A percentile compares a stretch with the other conserved stretches of the same genome.
phyloP scores from a whole-genome alignment of 35 echinoderm and acorn worm genomes.

The Anneissia japonica region DNA sequence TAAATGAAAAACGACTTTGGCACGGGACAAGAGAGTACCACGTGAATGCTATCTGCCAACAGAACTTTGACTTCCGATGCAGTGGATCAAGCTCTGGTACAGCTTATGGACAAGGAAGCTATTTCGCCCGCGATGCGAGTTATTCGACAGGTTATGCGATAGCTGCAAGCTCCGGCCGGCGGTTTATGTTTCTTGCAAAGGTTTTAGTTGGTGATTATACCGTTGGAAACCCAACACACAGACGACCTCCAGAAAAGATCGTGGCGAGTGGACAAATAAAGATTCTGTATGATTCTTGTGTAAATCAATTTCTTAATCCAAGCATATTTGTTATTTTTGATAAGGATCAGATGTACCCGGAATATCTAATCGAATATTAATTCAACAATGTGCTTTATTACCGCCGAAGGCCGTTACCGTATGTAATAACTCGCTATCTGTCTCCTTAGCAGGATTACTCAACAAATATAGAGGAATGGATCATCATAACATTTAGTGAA shows the following conservation, averaged over 20 bases:
- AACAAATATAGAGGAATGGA: too few relatives aligned
- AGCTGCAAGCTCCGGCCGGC: not conserved
- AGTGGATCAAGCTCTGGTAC: constrained; percentile 40
- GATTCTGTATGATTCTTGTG: constrained; percentile 49
- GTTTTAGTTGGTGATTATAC: constrained; percentile 25
- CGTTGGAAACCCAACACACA: not conserved
- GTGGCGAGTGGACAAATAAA: not conserved
- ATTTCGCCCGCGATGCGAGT: constrained; percentile 31
- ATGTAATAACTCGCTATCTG: too few relatives aligned
- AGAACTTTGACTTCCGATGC: constrained; percentile 53
- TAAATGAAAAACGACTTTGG: constrained; percentile 23
- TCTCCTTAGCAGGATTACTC: too few relatives aligned
- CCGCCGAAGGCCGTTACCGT: too few relatives aligned
- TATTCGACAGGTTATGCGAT: constrained; percentile 13
- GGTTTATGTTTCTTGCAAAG: constrained; percentile 28
- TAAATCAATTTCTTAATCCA: not conserved
- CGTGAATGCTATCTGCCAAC: constrained; percentile 22
- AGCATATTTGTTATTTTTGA: constrained; percentile 48
- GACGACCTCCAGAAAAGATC: constrained; percentile 24
- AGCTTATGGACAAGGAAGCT: constrained; percentile 36
- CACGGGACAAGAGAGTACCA: constrained; percentile 35
- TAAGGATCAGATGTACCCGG: constrained; percentile 38
- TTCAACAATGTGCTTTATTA: too few relatives aligned
- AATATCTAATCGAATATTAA: constrained; percentile 39
- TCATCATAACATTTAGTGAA: too few relatives aligned